Base-by-base conservation (phyloP, 2,888 invertebrate genomes). In the Doris montereyensis region DNA sequence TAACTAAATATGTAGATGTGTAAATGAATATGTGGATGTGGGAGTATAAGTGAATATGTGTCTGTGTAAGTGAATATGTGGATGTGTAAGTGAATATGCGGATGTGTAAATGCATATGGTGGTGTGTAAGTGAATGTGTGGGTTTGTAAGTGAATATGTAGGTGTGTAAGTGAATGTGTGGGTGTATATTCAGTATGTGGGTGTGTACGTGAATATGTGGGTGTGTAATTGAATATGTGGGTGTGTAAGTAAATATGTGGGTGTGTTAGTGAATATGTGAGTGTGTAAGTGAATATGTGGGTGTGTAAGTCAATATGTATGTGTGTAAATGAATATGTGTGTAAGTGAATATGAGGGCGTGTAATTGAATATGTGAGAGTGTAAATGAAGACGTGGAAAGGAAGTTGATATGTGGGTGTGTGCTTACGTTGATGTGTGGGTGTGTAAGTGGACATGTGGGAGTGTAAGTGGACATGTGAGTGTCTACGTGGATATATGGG, bases 321-420 rank as follows among this genome's bases (percentile, higher is more conserved):
- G 52, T 41, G 17, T 10, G 57, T 73, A 41, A 24, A 26, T 57
- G 26, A 24, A 41, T 65, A n/a, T 32, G 75, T 62, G 34, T 58
- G 58, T 57, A 30, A 26, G 74, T 58, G 30, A 26, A 60, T 58
- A 57, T 34, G 62, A 21, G 34, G 26, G 75, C 62, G 32, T 62
- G 75, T 21, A 3, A 32, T 10, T 10, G 3, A 10, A 8, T 0
- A 24, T 8, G 13, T 4, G 10, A n/a, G 4, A 1, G 57, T 4
- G 28, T 21, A 32, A 30, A n/a, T n/a, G 34, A 34, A 26, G 34
- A 34, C 35, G 34, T 10, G 10, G 75, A 34, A 32, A 57, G 58
- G 21, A 30, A 26, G 74, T 58, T n/a, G n/a, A 60, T 58, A 57
- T 62, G 62, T 34, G 34, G 26, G 75, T 75, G 32, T 62, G 75